These are phyloP conservation scores for Trachelus troglodyta DNA, from an alignment of 2,888 invertebrate genomes.

Conservation along the genomic window DNA sequence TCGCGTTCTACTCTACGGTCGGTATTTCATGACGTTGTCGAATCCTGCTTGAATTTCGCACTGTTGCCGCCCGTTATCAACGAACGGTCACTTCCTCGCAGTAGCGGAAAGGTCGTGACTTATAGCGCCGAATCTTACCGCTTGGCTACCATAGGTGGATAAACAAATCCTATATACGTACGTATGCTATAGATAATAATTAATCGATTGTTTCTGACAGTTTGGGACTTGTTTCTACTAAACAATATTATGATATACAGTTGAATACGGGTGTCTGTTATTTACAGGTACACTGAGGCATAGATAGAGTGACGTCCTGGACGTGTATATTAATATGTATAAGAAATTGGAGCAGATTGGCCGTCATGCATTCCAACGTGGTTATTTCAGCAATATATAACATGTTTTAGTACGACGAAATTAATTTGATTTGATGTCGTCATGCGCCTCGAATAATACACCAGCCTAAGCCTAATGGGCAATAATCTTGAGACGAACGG, in stretches of 20 bases:
- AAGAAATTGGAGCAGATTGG: neutral
- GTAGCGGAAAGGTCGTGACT: constrained; percentile 1
- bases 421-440: neutral
- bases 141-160: neutral
- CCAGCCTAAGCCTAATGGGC: constrained; percentile 10
- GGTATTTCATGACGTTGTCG: neutral
- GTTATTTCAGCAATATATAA: neutral
- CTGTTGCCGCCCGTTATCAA: constrained; percentile 35
- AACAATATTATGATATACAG: neutral
- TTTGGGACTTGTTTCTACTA: neutral
- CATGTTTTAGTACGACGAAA: neutral
- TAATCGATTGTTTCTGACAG: neutral
- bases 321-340: neutral
- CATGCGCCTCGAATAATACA: neutral
- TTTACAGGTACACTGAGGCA: neutral
- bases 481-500: constrained; percentile 21
- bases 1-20: neutral
- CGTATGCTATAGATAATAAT: neutral
- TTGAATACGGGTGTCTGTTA: neutral
- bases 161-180: neutral
- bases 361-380: neutral
- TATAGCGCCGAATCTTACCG: neutral
- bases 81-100: constrained; percentile 34
- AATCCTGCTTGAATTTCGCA: neutral
- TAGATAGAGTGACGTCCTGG: neutral